A percentile compares a stretch with the other conserved stretches of the same genome.
These are phyloP conservation scores for Lapara coniferarum DNA, from an alignment of 2,888 invertebrate genomes.

Conservation along the genomic window DNA sequence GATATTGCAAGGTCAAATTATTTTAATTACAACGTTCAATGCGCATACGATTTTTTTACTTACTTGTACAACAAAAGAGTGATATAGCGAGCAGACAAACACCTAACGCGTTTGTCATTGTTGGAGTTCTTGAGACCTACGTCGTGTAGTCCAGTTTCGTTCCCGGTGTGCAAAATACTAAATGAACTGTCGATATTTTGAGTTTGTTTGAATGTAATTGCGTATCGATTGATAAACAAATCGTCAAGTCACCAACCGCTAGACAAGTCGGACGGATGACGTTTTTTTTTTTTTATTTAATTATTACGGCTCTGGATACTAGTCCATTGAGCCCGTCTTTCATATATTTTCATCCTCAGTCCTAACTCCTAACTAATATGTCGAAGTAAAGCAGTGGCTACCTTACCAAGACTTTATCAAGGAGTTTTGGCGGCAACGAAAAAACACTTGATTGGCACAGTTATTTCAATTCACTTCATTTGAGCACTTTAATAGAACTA, in stretches of 20 bases:
- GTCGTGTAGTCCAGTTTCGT: conserved; percentile 51
- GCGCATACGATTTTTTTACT: conserved; percentile 45
- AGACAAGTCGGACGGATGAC: neutral
- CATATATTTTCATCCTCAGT: too few relatives aligned
- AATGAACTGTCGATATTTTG: conserved; percentile 66
- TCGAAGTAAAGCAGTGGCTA: too few relatives aligned
- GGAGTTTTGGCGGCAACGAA: too few relatives aligned
- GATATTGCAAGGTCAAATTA: conserved; percentile 38
- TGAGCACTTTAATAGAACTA: too few relatives aligned
- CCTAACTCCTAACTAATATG: too few relatives aligned
- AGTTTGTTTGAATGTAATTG: conserved; percentile 71
- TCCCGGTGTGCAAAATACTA: conserved; percentile 53
- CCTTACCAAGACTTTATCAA: too few relatives aligned
- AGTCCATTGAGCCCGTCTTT: too few relatives aligned
- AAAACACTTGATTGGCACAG: too few relatives aligned
- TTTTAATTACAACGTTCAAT: conserved; percentile 28
- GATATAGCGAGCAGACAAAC: conserved; percentile 68
- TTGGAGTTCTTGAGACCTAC: conserved; percentile 47
- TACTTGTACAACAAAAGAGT: conserved; percentile 71
- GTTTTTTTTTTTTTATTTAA: too few relatives aligned
- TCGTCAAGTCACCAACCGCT: conserved; percentile 59
- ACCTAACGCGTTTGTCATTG: conserved; percentile 73
- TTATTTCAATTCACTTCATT: too few relatives aligned
- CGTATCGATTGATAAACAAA: conserved; percentile 68
- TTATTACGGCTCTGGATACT: too few relatives aligned